Base-by-base conservation (phyloP, 92 coral and sea anemone species). In the Zoanthus sociatus region DNA sequence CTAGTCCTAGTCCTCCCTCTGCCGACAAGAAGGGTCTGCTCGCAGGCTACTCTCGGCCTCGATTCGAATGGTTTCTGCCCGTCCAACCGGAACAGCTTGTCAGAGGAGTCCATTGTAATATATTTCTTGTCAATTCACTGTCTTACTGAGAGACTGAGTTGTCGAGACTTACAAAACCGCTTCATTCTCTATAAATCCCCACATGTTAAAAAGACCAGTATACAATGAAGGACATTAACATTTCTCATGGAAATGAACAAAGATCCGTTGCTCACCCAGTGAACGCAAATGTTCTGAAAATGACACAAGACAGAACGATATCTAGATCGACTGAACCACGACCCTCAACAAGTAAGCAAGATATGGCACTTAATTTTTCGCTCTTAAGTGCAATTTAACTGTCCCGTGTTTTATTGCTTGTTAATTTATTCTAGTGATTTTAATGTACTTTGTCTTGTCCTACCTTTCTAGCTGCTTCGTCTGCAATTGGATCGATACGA, bases 401-500 rank as follows among this genome's bases (percentile, higher is more conserved):
- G 17, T 6, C n/a, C 14, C 1, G 6, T 58, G 66, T 58, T 58
- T 58, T 58, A 58, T 58, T 11, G 17, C n/a, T 14, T 58, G 66
- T 58, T 58, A 58, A 58, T 58, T 58, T 58, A 58, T 58, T 58
- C 14, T 58, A 58, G 16, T 58, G 66, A 14, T 58, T 14, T 0
- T 37, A 61, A 44, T n/a, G 44, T 64, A 63, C 20, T 63, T 6
- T 17, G 26, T 63, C 21, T 63, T 60, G 20, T 60, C 3, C 7
- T n/a, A 17, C 10, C 37, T 18, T n/a, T 10, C 45, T 47, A 81
- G 85, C 85, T 11, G 86, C 77, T 2, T 44, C 18, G 47, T 42
- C 74, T 26, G 66, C 75, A 51, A 72, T 37, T 10, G 79, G 87
- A 12, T 89, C 86, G 12, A 81, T 69, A 14, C 88, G 58, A 67